Conservation (phyloP, 2,888 invertebrate species). For the Crepidodera aurea region DNA sequence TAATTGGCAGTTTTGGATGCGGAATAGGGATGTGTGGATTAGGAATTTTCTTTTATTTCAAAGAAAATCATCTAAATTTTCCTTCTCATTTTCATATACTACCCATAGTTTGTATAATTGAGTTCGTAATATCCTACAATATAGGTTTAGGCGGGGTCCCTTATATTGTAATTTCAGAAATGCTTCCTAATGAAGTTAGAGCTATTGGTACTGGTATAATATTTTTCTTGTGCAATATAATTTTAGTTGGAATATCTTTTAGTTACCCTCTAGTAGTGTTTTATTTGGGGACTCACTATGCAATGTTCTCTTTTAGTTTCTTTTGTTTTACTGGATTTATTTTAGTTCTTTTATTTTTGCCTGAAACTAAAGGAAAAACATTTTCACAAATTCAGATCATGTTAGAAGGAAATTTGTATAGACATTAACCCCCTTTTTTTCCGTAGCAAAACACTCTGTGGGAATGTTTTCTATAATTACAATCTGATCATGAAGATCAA, state of each 20-base stretch:
- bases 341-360: conserved; percentile 29
- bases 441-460: too few species aligned
- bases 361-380: conserved; percentile 40
- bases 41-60: neutral
- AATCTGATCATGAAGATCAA: too few species aligned
- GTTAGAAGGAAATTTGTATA: too few species aligned
- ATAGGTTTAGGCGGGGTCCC: neutral
- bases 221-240: neutral
- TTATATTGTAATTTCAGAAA: conserved; percentile 56
- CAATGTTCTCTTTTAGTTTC: conserved; percentile 65
- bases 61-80: neutral
- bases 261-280: neutral
- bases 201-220: neutral
- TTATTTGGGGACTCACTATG: neutral
- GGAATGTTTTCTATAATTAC: too few species aligned
- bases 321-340: conserved; percentile 17
- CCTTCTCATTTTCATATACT: neutral
- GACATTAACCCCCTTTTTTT: too few species aligned
- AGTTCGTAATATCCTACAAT: neutral
- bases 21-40: conserved; percentile 46
- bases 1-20: conserved; percentile 19
- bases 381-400: conserved; percentile 9
- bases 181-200: conserved; percentile 38
- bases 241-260: neutral
- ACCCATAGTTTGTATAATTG: neutral